Evolutionary conservation across 2,888 invertebrate genomes (phyloP).

Genomic region (Oligia latruncula): DNA sequence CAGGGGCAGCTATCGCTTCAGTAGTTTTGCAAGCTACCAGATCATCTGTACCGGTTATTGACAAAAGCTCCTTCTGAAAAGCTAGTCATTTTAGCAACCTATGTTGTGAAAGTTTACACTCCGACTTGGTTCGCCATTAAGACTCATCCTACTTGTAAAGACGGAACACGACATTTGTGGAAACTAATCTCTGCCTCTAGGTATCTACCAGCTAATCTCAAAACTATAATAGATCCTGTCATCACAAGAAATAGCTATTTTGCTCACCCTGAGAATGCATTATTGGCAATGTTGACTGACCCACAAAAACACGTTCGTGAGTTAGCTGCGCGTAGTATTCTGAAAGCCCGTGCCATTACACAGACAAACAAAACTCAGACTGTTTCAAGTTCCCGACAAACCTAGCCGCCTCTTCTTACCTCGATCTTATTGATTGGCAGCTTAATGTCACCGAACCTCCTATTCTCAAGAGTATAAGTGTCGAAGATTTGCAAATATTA

Average conservation of each 20-base stretch:
- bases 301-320: not conserved
- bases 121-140: not conserved
- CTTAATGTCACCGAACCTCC: not conserved
- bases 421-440: not conserved
- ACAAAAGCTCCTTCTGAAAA: not conserved
- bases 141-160: not conserved
- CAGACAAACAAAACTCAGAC: not conserved
- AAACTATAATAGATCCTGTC: constrained; percentile 1
- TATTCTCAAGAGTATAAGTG: not conserved
- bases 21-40: too few relatives aligned
- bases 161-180: not conserved
- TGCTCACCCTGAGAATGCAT: not conserved
- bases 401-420: not conserved
- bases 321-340: not conserved
- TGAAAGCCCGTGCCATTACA: too few relatives aligned
- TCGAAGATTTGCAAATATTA: too few relatives aligned
- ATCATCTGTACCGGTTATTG: too few relatives aligned
- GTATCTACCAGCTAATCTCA: not conserved
- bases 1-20: not conserved
- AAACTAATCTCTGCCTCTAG: not conserved
- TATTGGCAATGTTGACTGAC: not conserved
- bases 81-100: not conserved
- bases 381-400: constrained; percentile 1
- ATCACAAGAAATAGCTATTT: not conserved
- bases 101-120: not conserved